Conservation (phyloP, 2,888 invertebrate genomes). For the Ceratothoa steindachneri region DNA sequence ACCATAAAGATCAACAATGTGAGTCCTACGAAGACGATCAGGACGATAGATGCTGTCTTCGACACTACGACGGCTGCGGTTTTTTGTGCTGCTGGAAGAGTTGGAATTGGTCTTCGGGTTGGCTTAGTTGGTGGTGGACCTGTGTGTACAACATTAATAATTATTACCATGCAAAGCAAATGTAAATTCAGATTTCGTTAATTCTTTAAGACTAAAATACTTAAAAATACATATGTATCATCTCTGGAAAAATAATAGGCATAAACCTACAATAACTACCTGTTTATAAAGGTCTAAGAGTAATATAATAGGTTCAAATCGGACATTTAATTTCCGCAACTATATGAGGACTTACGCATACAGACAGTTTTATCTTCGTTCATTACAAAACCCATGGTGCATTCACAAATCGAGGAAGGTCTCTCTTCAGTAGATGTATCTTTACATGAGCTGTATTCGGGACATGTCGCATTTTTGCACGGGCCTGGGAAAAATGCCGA, state of each 20-base stretch:
- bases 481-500: conserved; percentile 48
- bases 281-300: no score
- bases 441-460: conserved; percentile 48
- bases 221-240: no score
- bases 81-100: conserved; percentile 49
- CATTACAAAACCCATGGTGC: conserved; percentile 49
- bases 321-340: background rate
- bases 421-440: conserved; percentile 48
- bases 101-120: conserved; percentile 50
- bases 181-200: no score
- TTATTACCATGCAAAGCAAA: no score
- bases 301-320: background rate
- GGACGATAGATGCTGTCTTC: conserved; percentile 50
- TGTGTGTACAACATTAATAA: background rate
- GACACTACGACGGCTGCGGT: conserved; percentile 49
- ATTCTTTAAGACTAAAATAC: no score
- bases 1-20: conserved; percentile 48
- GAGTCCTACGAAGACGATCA: conserved; percentile 49
- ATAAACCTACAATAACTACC: no score
- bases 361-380: conserved; percentile 40
- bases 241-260: no score
- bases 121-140: conserved; percentile 45
- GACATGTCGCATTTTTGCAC: conserved; percentile 47
- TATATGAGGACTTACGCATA: conserved; percentile 24
- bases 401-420: conserved; percentile 48